Conservation (phyloP, 2,888 invertebrate genomes). For the Neoitamus cyanurus region DNA sequence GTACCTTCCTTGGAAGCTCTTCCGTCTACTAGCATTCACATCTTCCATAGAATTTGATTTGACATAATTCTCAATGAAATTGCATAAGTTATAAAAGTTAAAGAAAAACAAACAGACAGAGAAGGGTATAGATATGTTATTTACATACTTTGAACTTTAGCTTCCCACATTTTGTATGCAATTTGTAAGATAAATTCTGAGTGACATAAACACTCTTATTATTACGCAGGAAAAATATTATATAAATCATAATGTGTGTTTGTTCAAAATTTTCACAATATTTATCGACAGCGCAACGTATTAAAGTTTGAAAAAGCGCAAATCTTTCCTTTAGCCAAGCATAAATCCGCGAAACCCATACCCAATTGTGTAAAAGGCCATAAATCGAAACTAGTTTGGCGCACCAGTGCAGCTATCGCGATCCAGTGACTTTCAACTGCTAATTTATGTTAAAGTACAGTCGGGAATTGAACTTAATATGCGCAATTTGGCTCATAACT, state of each 20-base stretch:
- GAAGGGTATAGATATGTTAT: no score
- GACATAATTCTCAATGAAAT: no score
- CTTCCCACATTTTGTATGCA: no score
- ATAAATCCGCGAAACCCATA: background rate
- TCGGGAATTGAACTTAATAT: conserved; percentile 1
- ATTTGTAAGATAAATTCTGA: no score
- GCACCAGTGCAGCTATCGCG: background rate
- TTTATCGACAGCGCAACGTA: background rate
- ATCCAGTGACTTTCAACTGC: conserved; percentile 1
- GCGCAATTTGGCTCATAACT: background rate
- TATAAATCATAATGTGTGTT: background rate
- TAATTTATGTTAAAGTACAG: conserved; percentile 1
- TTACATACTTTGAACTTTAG: no score
- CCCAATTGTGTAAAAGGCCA: background rate
- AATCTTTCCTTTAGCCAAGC: background rate
- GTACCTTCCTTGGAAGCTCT: no score
- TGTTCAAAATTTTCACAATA: background rate
- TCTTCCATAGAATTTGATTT: no score
- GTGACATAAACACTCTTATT: no score
- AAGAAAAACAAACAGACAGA: no score
- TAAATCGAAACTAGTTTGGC: background rate
- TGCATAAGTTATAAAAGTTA: no score
- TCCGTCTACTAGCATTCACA: no score
- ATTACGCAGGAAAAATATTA: background rate
- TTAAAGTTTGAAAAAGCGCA: background rate